A percentile compares a stretch with the other conserved stretches of the same genome.
Conservation (phyloP, 1,140 invertebrate species). For the Chionoecetes opilio region DNA sequence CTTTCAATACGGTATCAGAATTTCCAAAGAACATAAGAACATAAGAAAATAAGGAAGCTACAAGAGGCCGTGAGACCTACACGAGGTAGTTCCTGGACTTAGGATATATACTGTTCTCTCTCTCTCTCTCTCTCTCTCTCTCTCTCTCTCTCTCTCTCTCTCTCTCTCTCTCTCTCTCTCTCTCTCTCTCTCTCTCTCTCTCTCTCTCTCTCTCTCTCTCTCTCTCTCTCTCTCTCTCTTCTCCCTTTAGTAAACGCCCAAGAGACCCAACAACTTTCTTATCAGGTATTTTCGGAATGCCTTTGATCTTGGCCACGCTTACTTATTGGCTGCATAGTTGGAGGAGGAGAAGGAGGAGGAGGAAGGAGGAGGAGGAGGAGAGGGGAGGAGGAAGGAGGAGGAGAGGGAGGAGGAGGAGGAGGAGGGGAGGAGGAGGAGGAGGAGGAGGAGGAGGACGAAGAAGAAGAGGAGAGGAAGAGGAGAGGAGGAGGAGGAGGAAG, state of each 20-base stretch:
- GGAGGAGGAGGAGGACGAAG: too few species aligned
- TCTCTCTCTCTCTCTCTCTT: constrained; percentile 33
- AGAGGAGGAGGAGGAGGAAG: not conserved
- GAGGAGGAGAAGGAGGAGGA: constrained; percentile 2
- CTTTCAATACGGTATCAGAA: too few species aligned
- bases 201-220: constrained; percentile 33
- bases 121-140: too few species aligned
- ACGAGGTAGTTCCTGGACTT: too few species aligned
- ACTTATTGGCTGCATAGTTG: constrained; percentile 37
- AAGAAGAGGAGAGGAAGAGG: not conserved
- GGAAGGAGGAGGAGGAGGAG: not conserved
- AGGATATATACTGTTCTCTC: too few species aligned
- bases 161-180: too few species aligned
- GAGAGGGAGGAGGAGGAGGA: not conserved
- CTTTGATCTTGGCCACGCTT: constrained; percentile 53
- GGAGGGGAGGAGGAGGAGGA: too few species aligned
- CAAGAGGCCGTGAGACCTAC: too few species aligned
- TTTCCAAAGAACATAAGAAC: too few species aligned
- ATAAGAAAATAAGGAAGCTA: too few species aligned
- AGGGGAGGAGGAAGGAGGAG: not conserved
- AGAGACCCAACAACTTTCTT: constrained; percentile 48
- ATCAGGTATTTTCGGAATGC: constrained; percentile 58
- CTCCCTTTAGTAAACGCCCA: not conserved
- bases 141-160: too few species aligned
- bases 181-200: constrained; percentile 34